phyloP scores from a whole-genome alignment of 1,140 invertebrate species.

The Drosophila simulans region DNA sequence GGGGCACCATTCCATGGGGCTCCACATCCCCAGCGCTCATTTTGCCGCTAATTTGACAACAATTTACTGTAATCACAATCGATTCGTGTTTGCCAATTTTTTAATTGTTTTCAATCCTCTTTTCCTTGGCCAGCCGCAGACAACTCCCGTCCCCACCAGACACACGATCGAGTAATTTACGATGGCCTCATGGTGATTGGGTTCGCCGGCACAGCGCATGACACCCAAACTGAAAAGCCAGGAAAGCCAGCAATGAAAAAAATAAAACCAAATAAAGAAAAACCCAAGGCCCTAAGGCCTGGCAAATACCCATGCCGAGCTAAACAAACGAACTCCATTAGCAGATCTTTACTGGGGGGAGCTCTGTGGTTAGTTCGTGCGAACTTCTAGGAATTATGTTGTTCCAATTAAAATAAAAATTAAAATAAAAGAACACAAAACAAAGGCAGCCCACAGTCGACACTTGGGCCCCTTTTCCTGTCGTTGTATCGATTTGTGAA shows the following conservation, averaged over 20 bases:
- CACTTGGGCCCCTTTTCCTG: conserved; percentile 60
- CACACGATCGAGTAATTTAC: conserved; percentile 84
- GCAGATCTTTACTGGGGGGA: conserved; percentile 59
- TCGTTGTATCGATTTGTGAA: conserved; percentile 83
- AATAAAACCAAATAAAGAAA: not conserved
- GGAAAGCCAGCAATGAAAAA: not conserved
- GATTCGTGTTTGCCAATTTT: conserved; percentile 84
- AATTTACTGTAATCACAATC: conserved; percentile 84
- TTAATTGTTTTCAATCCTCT: conserved; percentile 84
- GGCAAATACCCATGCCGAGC: conserved; percentile 7
- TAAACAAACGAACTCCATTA: conserved; percentile 79
- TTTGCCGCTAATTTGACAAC: conserved; percentile 83
- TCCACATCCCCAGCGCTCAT: conserved; percentile 46
- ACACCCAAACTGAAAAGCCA: conserved; percentile 54
- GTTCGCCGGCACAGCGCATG: conserved; percentile 57
- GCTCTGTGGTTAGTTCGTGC: conserved; percentile 69
- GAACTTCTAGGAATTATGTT: conserved; percentile 84
- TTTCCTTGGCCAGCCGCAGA: conserved; percentile 41
- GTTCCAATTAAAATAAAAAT: conserved; percentile 84
- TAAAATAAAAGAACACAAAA: conserved; percentile 72
- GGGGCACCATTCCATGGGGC: conserved; percentile 4
- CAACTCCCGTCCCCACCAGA: conserved; percentile 50
- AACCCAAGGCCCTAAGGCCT: conserved; percentile 4
- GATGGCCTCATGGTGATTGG: conserved; percentile 78
- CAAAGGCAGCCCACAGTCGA: conserved; percentile 48